Conservation (phyloP, 2,888 invertebrate species). For the Torymus aiolomorphi region DNA sequence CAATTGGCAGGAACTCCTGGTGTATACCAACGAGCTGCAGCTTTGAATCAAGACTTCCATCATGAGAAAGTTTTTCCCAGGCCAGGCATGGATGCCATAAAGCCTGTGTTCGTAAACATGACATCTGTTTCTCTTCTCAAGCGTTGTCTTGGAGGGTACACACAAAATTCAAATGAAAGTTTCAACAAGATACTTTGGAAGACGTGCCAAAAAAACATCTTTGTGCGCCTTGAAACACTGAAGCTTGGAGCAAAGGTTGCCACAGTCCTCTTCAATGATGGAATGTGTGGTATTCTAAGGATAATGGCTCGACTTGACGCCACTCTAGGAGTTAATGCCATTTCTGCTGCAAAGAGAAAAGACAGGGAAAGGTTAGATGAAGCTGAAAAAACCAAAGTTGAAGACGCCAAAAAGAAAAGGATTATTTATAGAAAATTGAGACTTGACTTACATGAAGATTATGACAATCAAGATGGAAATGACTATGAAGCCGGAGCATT, state of each 20-base stretch:
- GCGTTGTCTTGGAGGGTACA: not conserved
- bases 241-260: not conserved
- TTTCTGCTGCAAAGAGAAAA: not conserved
- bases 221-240: not conserved
- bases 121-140: not conserved
- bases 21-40: not conserved
- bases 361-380: not conserved
- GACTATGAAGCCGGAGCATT: no score
- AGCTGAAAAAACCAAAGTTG: not conserved
- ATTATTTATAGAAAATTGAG: not conserved
- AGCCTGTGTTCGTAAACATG: not conserved
- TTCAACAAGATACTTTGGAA: slow-evolving; percentile 7
- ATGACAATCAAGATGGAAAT: no score
- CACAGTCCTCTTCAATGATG: not conserved
- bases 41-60: not conserved
- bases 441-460: no score
- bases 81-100: not conserved
- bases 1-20: not conserved
- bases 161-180: slow-evolving; percentile 7
- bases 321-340: not conserved
- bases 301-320: not conserved
- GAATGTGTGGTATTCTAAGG: not conserved
- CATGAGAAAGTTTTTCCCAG: not conserved
- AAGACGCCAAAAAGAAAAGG: not conserved
- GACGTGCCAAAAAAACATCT: not conserved